Conservation (phyloP, 2,888 invertebrate genomes). For the Caenorhabditis sinica region DNA sequence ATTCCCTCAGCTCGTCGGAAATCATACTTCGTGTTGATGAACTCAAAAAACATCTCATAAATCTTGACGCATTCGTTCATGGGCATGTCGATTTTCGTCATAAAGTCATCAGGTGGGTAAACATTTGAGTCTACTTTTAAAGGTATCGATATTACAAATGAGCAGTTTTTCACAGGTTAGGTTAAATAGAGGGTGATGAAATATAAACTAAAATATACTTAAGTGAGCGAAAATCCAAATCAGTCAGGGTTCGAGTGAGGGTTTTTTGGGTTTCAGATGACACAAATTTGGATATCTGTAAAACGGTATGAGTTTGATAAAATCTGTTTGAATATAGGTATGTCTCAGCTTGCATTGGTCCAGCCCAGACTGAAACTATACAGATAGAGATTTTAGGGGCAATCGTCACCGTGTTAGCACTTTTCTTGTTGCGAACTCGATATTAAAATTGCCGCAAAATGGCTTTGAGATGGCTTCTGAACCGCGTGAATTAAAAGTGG, state of each 20-base stretch:
- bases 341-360: too few relatives aligned
- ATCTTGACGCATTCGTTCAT: conserved; percentile 63
- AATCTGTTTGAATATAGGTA: too few relatives aligned
- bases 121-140: conserved; percentile 1
- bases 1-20: conserved; percentile 35
- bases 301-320: too few relatives aligned
- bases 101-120: conserved; percentile 50
- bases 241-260: not conserved
- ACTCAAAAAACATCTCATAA: conserved; percentile 37
- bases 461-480: too few relatives aligned
- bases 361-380: too few relatives aligned
- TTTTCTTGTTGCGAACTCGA: too few relatives aligned
- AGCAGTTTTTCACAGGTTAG: not conserved
- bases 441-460: too few relatives aligned
- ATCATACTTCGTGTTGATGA: conserved; percentile 46
- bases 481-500: too few relatives aligned
- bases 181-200: not conserved
- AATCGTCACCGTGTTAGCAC: too few relatives aligned
- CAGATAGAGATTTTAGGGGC: too few relatives aligned
- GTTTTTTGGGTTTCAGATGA: too few relatives aligned
- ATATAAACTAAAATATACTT: not conserved
- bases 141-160: conserved; percentile 9
- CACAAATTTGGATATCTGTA: too few relatives aligned
- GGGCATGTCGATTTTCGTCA: conserved; percentile 56
- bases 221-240: conserved; percentile 11